Conservation (phyloP, 2,888 invertebrate genomes). For the Mythimna loreyi region DNA sequence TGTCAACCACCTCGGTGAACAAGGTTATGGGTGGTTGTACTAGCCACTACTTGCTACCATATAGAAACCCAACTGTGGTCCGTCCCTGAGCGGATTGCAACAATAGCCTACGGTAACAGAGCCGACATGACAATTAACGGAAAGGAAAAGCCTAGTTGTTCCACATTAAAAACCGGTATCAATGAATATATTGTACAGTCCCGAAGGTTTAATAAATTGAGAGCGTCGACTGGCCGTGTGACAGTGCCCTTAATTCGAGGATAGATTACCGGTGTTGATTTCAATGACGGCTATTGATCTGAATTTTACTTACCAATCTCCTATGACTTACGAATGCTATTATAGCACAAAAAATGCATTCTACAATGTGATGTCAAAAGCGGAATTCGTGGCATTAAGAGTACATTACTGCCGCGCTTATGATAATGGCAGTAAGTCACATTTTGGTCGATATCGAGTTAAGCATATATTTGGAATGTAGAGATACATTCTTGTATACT, state of each 20-base stretch:
- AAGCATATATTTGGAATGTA: too few relatives aligned
- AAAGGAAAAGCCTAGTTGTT: constrained; percentile 77
- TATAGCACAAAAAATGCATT: background rate
- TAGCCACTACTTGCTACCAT: constrained; percentile 11
- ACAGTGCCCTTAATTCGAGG: constrained; percentile 55
- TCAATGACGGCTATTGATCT: constrained; percentile 44
- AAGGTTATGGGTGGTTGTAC: constrained; percentile 30
- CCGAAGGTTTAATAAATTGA: constrained; percentile 58
- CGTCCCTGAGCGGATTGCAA: constrained; percentile 57
- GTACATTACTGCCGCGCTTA: too few relatives aligned
- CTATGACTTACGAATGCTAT: background rate
- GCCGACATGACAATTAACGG: constrained; percentile 76
- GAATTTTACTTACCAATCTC: constrained; percentile 8
- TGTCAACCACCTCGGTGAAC: constrained; percentile 56
- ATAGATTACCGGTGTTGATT: constrained; percentile 57
- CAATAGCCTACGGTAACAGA: constrained; percentile 65
- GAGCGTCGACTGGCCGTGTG: constrained; percentile 45
- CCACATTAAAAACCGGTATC: constrained; percentile 65
- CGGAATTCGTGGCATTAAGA: too few relatives aligned
- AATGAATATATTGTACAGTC: constrained; percentile 59
- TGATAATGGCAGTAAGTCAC: too few relatives aligned
- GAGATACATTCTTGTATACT: too few relatives aligned
- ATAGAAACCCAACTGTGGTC: constrained; percentile 21
- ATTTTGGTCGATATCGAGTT: too few relatives aligned
- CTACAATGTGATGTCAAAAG: too few relatives aligned